A percentile compares a stretch with the other conserved stretches of the same genome.
Evolutionary conservation across 2,797 vertebrate species (phyloP).

Genomic region (Varecia variegata): DNA sequence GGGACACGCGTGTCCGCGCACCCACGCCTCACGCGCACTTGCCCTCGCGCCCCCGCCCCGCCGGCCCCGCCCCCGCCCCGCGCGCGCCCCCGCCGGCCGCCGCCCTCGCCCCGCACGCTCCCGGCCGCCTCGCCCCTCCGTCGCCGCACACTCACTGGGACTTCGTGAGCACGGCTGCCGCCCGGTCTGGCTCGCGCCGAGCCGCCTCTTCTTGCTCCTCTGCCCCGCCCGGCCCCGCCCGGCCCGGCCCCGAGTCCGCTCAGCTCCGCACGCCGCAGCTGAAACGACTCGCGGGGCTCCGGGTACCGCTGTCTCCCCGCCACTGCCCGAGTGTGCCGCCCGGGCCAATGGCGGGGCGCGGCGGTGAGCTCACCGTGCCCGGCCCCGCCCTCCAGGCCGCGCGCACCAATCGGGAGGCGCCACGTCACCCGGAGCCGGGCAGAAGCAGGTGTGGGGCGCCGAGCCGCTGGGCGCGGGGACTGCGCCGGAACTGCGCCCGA

Average conservation of each 20-base stretch:
- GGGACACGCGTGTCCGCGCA: neutral
- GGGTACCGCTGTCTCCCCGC: constrained; percentile 79
- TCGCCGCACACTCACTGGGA: constrained; percentile 55
- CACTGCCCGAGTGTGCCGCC: constrained; percentile 67
- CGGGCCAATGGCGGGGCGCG: constrained; percentile 61
- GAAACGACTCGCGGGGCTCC: constrained; percentile 58
- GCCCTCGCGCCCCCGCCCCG: neutral
- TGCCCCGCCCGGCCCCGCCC: constrained; percentile 36
- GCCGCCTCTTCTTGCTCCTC: neutral
- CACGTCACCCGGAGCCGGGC: constrained; percentile 69
- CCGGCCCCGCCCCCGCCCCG: constrained; percentile 25
- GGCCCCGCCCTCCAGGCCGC: neutral
- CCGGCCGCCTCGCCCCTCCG: neutral
- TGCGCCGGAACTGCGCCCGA: constrained; percentile 78
- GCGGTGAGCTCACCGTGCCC: constrained; percentile 77
- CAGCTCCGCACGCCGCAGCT: constrained; percentile 69
- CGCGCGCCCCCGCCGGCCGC: constrained; percentile 40
- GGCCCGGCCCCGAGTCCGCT: constrained; percentile 48
- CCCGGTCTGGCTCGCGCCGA: neutral
- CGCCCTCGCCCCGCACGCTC: constrained; percentile 45
- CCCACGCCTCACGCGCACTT: neutral
- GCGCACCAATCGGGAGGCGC: neutral
- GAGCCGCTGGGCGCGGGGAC: constrained; percentile 71
- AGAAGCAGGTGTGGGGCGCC: constrained; percentile 77
- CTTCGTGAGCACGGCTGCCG: neutral